phyloP scores from a whole-genome alignment of 2,888 invertebrate species.

The Gastrophysa polygoni region DNA sequence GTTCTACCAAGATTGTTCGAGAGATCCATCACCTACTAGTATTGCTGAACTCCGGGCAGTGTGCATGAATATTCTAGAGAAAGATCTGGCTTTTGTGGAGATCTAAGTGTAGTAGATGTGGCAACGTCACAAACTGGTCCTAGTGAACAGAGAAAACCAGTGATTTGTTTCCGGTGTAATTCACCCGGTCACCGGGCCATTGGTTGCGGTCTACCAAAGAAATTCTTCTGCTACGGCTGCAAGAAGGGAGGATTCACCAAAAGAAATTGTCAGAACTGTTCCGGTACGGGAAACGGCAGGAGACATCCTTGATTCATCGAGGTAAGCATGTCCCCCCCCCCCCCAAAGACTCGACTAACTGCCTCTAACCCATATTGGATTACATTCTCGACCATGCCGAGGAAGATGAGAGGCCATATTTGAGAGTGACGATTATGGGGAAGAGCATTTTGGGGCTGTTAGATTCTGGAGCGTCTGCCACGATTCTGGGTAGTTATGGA shows the following conservation, averaged over 20 bases:
- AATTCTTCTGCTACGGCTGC: slow-evolving; percentile 22
- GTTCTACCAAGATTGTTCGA: too few relatives aligned
- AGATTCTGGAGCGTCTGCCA: too few relatives aligned
- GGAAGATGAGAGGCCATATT: too few relatives aligned
- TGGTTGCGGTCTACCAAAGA: slow-evolving; percentile 15
- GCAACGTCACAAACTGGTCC: not conserved
- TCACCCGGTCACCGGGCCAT: slow-evolving; percentile 2
- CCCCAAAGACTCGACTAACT: not conserved
- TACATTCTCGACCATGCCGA: slow-evolving; percentile 22
- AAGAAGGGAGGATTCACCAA: slow-evolving; percentile 1
- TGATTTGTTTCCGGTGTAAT: not conserved
- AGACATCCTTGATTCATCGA: slow-evolving; percentile 12
- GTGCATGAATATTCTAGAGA: not conserved
- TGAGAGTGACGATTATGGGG: too few relatives aligned
- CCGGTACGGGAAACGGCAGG: slow-evolving; percentile 25
- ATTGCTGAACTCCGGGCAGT: not conserved
- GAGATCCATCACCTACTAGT: too few relatives aligned
- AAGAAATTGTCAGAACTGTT: slow-evolving; percentile 24
- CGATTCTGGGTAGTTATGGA: too few relatives aligned
- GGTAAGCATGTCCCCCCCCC: not conserved
- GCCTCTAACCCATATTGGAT: slow-evolving; percentile 11
- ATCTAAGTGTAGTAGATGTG: not conserved
- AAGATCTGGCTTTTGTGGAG: slow-evolving; percentile 6
- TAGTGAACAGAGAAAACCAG: not conserved
- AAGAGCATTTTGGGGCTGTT: too few relatives aligned